These are phyloP conservation scores for Elephantulus edwardii DNA, from an alignment of 2,113 vertebrate genomes.

Conservation along the genomic window DNA sequence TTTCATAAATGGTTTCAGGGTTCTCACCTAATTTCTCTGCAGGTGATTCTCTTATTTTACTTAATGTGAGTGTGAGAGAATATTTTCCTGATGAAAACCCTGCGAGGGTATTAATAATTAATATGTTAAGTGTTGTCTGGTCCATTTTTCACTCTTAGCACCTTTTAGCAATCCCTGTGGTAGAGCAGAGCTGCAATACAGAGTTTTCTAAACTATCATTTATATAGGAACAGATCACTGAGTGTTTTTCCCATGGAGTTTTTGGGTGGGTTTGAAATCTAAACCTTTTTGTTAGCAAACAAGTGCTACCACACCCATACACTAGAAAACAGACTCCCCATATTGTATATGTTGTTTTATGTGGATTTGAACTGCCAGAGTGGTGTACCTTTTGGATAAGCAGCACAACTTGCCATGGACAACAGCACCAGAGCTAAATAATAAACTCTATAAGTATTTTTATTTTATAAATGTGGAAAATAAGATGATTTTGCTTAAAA, in stretches of 20 bases:
- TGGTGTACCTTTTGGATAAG: no score
- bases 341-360: background rate
- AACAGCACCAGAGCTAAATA: no score
- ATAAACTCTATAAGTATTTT: background rate
- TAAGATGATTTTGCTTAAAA: background rate
- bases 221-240: background rate
- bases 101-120: background rate
- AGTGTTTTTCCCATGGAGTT: background rate
- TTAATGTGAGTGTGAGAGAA: background rate
- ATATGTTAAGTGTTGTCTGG: background rate
- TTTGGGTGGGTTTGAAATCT: background rate
- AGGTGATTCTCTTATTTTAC: slow-evolving; percentile 1
- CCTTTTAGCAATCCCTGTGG: background rate
- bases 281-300: background rate
- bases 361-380: no score
- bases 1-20: background rate
- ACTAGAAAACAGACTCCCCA: background rate
- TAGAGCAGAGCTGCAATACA: background rate
- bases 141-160: background rate
- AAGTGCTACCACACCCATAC: background rate
- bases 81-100: background rate
- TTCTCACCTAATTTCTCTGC: background rate
- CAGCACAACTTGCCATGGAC: background rate
- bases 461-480: background rate
- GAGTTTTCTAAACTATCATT: background rate